Evolutionary conservation across 2,797 vertebrate genomes (phyloP).

Genomic region (Arrhamphus sclerolepis): DNA sequence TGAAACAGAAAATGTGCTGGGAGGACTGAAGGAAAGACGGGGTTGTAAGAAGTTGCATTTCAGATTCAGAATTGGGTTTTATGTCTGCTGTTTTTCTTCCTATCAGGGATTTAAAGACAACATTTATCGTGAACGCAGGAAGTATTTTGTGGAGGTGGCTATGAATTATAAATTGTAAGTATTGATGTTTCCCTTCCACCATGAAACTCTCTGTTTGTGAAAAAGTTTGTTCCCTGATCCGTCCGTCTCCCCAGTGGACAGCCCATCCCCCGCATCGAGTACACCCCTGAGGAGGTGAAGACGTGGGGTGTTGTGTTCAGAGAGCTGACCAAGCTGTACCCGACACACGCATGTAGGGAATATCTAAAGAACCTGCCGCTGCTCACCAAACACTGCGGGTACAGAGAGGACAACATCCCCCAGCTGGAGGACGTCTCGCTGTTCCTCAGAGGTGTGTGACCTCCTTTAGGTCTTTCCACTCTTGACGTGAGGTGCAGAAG

Average conservation of each 20-base stretch:
- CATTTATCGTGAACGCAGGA: conserved; percentile 95
- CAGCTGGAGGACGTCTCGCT: conserved; percentile 93
- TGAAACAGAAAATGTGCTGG: too few relatives aligned
- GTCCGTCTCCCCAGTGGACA: conserved; percentile 82
- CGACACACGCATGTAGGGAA: conserved; percentile 94
- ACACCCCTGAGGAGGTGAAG: conserved; percentile 90
- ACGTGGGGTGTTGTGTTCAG: conserved; percentile 94
- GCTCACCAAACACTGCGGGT: conserved; percentile 91
- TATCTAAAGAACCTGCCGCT: conserved; percentile 95
- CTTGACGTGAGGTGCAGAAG: too few relatives aligned
- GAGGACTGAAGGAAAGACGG: too few relatives aligned
- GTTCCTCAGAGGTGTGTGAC: conserved; percentile 85
- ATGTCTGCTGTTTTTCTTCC: conserved; percentile 27
- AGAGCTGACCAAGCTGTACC: conserved; percentile 94
- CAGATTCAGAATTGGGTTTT: not conserved
- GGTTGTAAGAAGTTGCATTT: not conserved
- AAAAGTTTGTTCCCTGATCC: not conserved
- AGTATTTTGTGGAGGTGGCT: conserved; percentile 97
- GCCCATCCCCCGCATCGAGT: conserved; percentile 91
- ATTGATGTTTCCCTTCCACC: not conserved
- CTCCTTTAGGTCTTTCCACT: not conserved
- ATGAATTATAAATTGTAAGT: conserved; percentile 98
- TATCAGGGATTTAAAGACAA: conserved; percentile 96
- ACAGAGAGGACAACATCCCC: conserved; percentile 94
- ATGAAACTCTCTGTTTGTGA: not conserved